A percentile compares a stretch with the other conserved stretches of the same genome.
Conservation (phyloP, 1,140 invertebrate genomes). For the Diprion similis region DNA sequence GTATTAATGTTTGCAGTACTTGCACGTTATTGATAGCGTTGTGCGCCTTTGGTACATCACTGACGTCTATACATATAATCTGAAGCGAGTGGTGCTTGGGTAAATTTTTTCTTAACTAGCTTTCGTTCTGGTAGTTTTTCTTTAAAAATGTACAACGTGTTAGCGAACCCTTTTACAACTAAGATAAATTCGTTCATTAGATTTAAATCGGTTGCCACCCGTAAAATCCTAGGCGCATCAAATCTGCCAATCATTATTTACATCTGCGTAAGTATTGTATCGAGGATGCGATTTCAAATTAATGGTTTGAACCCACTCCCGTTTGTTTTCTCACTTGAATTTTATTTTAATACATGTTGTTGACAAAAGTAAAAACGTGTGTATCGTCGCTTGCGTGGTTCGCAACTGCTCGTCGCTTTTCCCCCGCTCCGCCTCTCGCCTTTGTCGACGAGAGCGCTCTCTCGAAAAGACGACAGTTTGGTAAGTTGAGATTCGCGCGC, state of each 20-base stretch:
- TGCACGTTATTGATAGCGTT: neutral
- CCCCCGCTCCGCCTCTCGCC: too few relatives aligned
- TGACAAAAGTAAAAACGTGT: too few relatives aligned
- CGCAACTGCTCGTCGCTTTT: too few relatives aligned
- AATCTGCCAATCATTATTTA: conserved; percentile 9
- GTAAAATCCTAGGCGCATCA: conserved; percentile 17
- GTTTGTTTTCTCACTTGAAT: too few relatives aligned
- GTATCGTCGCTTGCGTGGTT: too few relatives aligned
- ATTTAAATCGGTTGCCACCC: neutral
- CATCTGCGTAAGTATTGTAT: neutral
- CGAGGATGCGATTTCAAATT: too few relatives aligned
- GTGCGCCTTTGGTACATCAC: neutral
- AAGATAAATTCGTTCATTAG: conserved; percentile 3
- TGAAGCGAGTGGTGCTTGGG: conserved; percentile 15
- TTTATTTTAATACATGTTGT: too few relatives aligned
- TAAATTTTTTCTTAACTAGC: conserved; percentile 18
- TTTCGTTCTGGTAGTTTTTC: conserved; percentile 21
- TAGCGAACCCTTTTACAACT: conserved; percentile 14
- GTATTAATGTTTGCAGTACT: neutral
- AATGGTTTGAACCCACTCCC: too few relatives aligned
- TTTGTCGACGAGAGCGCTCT: too few relatives aligned
- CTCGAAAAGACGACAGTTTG: too few relatives aligned
- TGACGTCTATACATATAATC: conserved; percentile 12
- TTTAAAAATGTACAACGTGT: conserved; percentile 15
- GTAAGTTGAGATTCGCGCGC: too few relatives aligned